Evolutionary conservation across 2,797 vertebrate genomes (phyloP), one percentile per base, ranked within the genome.

Genomic region (Anas flavirostris): DNA sequence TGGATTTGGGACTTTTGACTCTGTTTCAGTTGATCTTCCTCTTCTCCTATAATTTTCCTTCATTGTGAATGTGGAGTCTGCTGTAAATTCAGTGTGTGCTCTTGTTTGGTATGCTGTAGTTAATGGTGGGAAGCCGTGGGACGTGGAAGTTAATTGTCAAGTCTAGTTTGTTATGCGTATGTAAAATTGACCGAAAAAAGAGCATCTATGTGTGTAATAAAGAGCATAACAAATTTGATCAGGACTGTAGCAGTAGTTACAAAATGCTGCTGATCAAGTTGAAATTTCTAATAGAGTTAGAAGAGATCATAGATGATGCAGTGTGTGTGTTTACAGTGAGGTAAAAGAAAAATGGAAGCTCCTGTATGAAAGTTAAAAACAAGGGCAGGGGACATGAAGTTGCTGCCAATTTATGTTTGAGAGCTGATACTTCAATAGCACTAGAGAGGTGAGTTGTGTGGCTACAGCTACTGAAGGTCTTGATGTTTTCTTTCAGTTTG

Each of bases 161-260:
- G 28, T 60, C 43, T 15, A 28, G 0, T 72, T 81, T 39, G 16
- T 33, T 88, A 52, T 77, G 33, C 3, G 0, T 60, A 1, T 6
- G 15, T 85, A 52, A 63, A 77, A 60, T 9, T 15, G 46, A 81
- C 4, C 41, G 11, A 64, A 46, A n/a, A 19, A 29, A 48, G 59
- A 8, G 23, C 3, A 21, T 43, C 25, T 3, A 1, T 0, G 0
- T 3, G 8, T 53, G 28, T 62, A 37, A 28, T 37, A 35, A 22
- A 31, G 9, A 46, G 8, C 1, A 0, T 33, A 58, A 50, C 35
- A 44, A 44, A 13, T 50, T 48, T 26, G 67, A 62, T 46, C 43
- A 70, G 56, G 23, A 13, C 18, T 31, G 11, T 58, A 70, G 60
- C 16, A 50, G 26, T 21, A 48, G 33, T 23, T 75, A 22, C 2